Base-by-base conservation (phyloP, 1,140 invertebrate species). In the Asobara japonica region DNA sequence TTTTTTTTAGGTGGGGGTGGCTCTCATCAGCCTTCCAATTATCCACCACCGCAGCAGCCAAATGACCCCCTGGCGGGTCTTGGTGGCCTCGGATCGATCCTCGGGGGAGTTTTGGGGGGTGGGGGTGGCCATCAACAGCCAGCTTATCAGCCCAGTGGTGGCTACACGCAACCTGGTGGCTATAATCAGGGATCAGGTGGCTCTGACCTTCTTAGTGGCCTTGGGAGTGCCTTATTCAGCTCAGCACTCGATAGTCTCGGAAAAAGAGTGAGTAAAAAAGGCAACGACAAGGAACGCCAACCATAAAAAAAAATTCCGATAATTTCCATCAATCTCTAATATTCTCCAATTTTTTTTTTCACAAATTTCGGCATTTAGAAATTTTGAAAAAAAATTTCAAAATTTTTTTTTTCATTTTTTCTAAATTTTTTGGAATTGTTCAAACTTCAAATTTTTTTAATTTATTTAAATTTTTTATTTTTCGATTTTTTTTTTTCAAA, bases 101-200 rank as follows among this genome's bases (percentile, higher is more conserved):
- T 86, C 25, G 84, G 85, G 25, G 79, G 79, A 10, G 83, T 87
- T 71, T 69, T 87, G n/a, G 84, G 84, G 25, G 80, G 82, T 13
- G 69, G 76, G 48, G 79, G 78, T 60, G 38, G 45, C 18, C 70
- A 77, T 65, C 76, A 78, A 16, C 80, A 82, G 31, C 79, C 82
- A 65, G 81, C 79, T 25, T 76, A 78, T 67, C 82, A 76, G 10
- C 80, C 71, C 13, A 45, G 64, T 11, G 76, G 76, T 16, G 76
- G 76, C 27, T 76, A 80, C 71, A 30, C 65, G 20, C 67, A 77
- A 11, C 75, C 75, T 10, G 65, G 29, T 1, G 75, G 77, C 7
- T 65, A 71, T 8, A 65, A 71, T 30, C 64, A 72, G 30, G 69
- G 45, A 62, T 69, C 74, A 18, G 68, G 67, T 27, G 68, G 74